Percentiles rank a stretch among this genome's conserved stretches.
Conservation (phyloP, 2,113 vertebrate species). For the Boulengeromyrus knoepffleri region DNA sequence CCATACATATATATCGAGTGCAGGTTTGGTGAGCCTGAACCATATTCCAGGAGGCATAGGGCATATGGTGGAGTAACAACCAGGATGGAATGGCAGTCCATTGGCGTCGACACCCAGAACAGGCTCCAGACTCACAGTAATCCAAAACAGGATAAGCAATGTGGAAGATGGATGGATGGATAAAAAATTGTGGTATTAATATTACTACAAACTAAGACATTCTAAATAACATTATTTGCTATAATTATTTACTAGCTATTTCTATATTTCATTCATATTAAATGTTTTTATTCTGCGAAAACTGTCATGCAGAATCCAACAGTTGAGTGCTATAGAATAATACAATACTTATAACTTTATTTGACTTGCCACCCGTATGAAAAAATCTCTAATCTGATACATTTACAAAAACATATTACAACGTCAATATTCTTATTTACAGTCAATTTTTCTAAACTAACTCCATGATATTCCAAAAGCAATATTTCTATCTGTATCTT, state of each 20-base stretch:
- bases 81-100: neutral
- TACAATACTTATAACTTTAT: neutral
- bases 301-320: neutral
- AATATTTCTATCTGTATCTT: neutral
- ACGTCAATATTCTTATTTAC: neutral
- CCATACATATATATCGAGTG: neutral
- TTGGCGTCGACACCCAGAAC: neutral
- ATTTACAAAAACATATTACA: neutral
- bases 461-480: neutral
- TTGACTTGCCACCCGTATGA: neutral
- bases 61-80: neutral
- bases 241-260: neutral
- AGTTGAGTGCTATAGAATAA: neutral
- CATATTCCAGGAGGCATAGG: neutral
- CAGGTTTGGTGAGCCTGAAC: too few relatives aligned
- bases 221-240: neutral
- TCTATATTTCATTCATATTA: neutral
- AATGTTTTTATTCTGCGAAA: neutral
- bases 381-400: neutral
- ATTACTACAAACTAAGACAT: neutral
- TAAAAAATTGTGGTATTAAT: neutral
- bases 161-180: neutral
- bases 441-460: neutral
- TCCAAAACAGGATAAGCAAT: neutral
- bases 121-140: neutral